Base-by-base conservation (phyloP, 2,797 vertebrate genomes). In the Cygnus olor region DNA sequence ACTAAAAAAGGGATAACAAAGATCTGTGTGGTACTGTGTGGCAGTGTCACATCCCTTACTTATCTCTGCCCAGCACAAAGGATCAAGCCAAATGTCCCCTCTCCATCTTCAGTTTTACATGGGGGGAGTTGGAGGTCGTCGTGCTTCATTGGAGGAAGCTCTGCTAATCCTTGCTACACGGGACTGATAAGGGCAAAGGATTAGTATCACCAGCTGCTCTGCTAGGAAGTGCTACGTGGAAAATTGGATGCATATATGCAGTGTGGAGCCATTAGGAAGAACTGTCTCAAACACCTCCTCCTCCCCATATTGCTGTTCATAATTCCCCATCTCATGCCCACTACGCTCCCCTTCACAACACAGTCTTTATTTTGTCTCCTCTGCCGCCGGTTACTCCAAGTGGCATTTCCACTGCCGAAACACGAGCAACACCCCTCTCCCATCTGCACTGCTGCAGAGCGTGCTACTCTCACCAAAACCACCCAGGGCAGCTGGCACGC, bases 221-320 rank as follows among this genome's bases (percentile, higher is more conserved):
- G 61, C 81, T n/a, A 70, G 63, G 25, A 96, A 90, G 45, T 44
- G 58, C 78, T 90, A 64, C 63, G 38, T 40, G 58, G 86, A 93
- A 94, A 95, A 96, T 32, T 44, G 53, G 42, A 89, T 94, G 88
- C 88, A 93, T 89, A 76, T 88, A 95, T 96, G 90, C 94, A 94
- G 93, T 25, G 86, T 89, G 81, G 93, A 96, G 45, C 88, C 78
- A 85, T 91, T 36, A 96, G 72, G 65, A 88, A 93, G 49, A 87
- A 78, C 18, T 44, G 65, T 60, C 64, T 94, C 45, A 40, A 80
- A 83, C 87, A 80, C 61, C 20, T 77, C 60, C 32, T 32, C 32
- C 69, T 78, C 71, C 74, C 40, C 84, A 47, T 71, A 80, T 9
- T 74, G 79, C 68, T 58, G 61, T 32, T 95, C 49, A 9, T 40